Evolutionary conservation across 2,113 vertebrate species (phyloP), one percentile per base, ranked within the genome.

Genomic region (Polypterus bichir): DNA sequence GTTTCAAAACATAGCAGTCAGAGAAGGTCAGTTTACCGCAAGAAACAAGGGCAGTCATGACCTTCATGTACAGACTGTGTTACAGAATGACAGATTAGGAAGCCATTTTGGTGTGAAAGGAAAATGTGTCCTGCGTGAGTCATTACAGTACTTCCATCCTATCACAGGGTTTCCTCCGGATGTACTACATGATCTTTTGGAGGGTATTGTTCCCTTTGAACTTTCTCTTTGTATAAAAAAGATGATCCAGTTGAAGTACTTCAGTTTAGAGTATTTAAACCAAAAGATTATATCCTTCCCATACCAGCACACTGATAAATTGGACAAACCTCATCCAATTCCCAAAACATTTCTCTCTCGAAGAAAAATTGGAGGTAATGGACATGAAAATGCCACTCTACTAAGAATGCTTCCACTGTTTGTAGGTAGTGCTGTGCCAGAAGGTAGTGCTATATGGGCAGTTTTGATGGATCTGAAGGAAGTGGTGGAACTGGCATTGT

Each of bases 41-140:
- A 69, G 68, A 27, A 66, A 63, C n/a, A 62, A 66, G 45, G 61
- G 9, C 52, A 62, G 58, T 6, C 53, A 65, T 65, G 61, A 63
- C 4, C 6, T 4, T 49, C 56, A 65, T 46, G 45, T 69, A 57
- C 60, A 65, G 27, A 27, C 27, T 9, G 53, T 7, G 57, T 52
- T 61, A 6, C 45, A 11, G 48, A 55, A 63, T 11, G 64, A n/a
- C 10, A 59, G 9, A 44, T n/a, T 11, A 56, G 54, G 10, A 10
- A 57, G 52, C 11, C 52, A 61, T 48, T 58, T 4, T 62, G 65
- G 60, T 58, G 59, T 62, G 3, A 44, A 62, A 51, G 48, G 54
- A 5, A 54, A 66, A 2, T 66, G 54, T 52, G 4, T 66, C 4
- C 46, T 62, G 11, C 60, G n/a, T 45, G 6, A 62, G 60, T 11